Evolutionary conservation across 2,888 invertebrate species (phyloP).

Genomic region (Lymantria monacha): DNA sequence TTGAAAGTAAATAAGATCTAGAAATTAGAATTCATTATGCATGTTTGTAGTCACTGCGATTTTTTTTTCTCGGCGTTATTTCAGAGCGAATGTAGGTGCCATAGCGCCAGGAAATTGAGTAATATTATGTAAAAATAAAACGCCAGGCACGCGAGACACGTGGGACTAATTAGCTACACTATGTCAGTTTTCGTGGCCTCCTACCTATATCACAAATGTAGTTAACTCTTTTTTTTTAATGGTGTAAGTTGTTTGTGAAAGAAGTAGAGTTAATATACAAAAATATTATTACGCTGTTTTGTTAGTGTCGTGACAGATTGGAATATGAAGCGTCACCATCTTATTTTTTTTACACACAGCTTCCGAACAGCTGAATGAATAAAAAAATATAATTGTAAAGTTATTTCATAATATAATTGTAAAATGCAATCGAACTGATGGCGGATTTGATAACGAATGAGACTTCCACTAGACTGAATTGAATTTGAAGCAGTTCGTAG

Average conservation of each 20-base stretch:
- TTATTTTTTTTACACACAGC: too few species aligned
- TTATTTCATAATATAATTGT: too few species aligned
- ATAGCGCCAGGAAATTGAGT: conserved; percentile 16
- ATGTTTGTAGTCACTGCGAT: conserved; percentile 4
- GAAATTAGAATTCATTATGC: too few species aligned
- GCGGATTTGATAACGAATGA: too few species aligned
- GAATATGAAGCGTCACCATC: too few species aligned
- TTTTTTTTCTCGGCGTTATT: neutral
- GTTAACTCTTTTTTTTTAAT: too few species aligned
- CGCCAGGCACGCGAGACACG: conserved; percentile 11
- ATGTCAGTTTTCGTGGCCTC: neutral
- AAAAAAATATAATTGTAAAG: too few species aligned
- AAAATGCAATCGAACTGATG: too few species aligned
- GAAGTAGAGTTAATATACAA: neutral
- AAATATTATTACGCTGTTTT: neutral
- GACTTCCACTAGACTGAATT: too few species aligned
- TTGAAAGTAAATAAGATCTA: too few species aligned
- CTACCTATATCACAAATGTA: neutral
- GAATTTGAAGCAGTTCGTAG: too few species aligned
- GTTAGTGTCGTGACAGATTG: neutral
- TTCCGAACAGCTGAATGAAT: too few species aligned
- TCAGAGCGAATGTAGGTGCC: neutral
- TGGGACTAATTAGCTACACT: conserved; percentile 13
- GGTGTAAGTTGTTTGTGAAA: neutral
- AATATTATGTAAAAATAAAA: conserved; percentile 23